A percentile compares a stretch with the other conserved stretches of the same genome.
phyloP scores from a whole-genome alignment of 2,888 invertebrate genomes.

The Celastrina argiolus region DNA sequence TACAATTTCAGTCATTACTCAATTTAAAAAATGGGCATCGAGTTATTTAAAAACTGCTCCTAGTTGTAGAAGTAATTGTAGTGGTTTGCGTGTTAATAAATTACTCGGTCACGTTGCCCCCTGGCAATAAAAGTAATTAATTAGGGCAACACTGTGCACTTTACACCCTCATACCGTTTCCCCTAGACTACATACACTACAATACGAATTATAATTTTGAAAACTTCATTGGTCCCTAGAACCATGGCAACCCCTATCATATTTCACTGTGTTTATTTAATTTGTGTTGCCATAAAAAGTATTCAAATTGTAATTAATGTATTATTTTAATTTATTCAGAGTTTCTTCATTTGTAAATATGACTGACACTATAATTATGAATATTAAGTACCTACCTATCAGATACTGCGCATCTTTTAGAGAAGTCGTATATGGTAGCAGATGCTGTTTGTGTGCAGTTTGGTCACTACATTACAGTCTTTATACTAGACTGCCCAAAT shows the following conservation, averaged over 20 bases:
- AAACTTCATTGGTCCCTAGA: neutral
- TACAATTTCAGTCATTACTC: too few species aligned
- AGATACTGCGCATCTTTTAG: too few species aligned
- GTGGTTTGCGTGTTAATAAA: constrained; percentile 4
- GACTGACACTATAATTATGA: too few species aligned
- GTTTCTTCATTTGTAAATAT: too few species aligned
- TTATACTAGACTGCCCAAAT: too few species aligned
- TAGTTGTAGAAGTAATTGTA: neutral
- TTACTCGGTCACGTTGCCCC: neutral
- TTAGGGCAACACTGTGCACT: constrained; percentile 3
- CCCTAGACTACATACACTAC: neutral
- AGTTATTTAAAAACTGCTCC: neutral
- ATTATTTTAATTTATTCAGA: too few species aligned
- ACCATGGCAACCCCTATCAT: neutral
- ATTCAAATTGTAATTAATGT: too few species aligned
- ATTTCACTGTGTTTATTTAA: neutral
- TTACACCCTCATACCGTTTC: neutral
- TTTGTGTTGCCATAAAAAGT: neutral
- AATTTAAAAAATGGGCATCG: too few species aligned
- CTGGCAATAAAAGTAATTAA: neutral
- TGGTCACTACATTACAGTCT: too few species aligned
- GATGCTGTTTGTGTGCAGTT: too few species aligned
- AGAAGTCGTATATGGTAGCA: too few species aligned
- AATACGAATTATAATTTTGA: neutral
- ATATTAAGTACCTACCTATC: too few species aligned